These are phyloP conservation scores for Drosophila cognata DNA, from an alignment of 2,888 invertebrate genomes.

Conservation along the genomic window DNA sequence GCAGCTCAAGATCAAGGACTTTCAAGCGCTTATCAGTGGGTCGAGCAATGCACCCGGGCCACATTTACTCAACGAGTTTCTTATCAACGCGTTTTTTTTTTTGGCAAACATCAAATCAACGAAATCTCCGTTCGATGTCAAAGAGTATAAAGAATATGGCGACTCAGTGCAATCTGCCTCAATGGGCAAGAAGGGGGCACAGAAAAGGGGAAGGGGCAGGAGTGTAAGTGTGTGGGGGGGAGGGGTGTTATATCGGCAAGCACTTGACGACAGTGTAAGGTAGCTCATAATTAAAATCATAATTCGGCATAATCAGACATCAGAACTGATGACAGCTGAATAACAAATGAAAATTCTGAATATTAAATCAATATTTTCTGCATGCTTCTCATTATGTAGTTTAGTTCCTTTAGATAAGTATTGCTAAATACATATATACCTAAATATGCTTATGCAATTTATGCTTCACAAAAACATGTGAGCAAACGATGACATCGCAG, in stretches of 20 bases:
- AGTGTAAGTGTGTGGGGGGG: background rate
- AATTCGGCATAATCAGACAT: background rate
- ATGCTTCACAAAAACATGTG: background rate
- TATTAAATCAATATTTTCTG: background rate
- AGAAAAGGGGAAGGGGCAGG: background rate
- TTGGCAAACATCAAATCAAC: slow-evolving; percentile 15
- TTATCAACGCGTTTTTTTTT: slow-evolving; percentile 60
- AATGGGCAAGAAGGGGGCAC: background rate
- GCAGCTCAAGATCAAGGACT: slow-evolving; percentile 79
- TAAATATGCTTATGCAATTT: background rate
- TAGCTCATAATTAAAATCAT: background rate
- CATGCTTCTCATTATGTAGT: background rate
- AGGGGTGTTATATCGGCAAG: background rate
- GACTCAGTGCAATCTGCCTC: slow-evolving; percentile 12
- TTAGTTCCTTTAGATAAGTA: background rate
- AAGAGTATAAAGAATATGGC: slow-evolving; percentile 44
- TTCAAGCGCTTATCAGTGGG: slow-evolving; percentile 67
- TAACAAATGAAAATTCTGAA: background rate
- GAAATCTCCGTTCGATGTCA: slow-evolving; percentile 45
- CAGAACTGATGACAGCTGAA: background rate
- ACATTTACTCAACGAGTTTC: slow-evolving; percentile 77
- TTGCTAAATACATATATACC: background rate
- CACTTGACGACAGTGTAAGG: slow-evolving; percentile 39
- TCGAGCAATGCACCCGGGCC: slow-evolving; percentile 79
- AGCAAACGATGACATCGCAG: background rate